These are phyloP conservation scores for Geococcyx californianus DNA, from an alignment of 2,113 vertebrate species.

Conservation along the genomic window DNA sequence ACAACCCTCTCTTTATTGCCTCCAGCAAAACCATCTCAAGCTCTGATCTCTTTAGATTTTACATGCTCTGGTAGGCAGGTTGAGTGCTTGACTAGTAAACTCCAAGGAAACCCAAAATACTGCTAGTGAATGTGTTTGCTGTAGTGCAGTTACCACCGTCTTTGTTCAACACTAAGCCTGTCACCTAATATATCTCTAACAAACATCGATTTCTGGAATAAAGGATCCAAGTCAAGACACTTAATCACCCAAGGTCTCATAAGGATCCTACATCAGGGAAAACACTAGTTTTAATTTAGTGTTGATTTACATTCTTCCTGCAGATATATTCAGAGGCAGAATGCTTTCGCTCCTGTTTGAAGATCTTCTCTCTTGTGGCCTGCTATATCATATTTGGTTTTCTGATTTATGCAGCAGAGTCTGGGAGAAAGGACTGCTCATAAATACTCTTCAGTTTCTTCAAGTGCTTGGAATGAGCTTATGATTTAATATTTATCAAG, in stretches of 20 bases:
- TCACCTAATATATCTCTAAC: background rate
- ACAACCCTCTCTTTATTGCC: background rate
- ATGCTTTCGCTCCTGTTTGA: background rate
- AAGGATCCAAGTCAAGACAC: background rate
- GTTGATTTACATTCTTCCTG: constrained; percentile 6
- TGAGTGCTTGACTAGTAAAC: background rate
- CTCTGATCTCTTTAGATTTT: constrained; percentile 54
- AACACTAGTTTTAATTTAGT: background rate
- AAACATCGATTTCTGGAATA: background rate
- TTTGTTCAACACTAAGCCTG: background rate
- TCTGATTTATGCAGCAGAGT: background rate
- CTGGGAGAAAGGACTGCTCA: background rate
- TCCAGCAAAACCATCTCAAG: constrained; percentile 1
- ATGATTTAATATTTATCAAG: background rate
- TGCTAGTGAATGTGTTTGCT: background rate
- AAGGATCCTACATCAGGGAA: background rate
- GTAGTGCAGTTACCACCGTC: background rate
- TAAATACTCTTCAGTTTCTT: background rate
- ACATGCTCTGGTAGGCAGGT: background rate
- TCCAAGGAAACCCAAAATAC: constrained; percentile 15
- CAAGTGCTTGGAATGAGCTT: background rate
- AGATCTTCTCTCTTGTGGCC: background rate
- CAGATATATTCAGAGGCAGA: background rate
- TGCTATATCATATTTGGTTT: background rate
- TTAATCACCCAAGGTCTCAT: background rate